Conservation (phyloP, 2,113 vertebrate species). For the Semicossyphus pulcher region DNA sequence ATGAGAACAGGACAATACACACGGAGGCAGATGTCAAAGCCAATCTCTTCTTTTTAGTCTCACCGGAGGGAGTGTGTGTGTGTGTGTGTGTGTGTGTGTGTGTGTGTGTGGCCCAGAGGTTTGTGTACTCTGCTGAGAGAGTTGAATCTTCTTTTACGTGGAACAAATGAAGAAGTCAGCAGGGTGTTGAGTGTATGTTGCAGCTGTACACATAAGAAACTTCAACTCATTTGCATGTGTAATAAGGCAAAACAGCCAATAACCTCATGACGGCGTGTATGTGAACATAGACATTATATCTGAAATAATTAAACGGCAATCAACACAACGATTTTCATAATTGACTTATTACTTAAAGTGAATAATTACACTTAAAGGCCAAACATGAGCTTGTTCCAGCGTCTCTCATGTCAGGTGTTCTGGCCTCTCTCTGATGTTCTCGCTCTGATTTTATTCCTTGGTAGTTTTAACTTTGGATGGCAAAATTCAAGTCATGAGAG, state of each 20-base stretch:
- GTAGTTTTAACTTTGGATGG: too few relatives aligned
- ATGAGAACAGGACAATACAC: slow-evolving; percentile 68
- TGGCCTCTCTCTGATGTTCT: too few relatives aligned
- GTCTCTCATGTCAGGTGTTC: too few relatives aligned
- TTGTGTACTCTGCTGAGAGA: slow-evolving; percentile 30
- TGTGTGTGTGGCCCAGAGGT: slow-evolving; percentile 17
- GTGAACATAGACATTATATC: neutral
- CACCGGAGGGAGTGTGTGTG: slow-evolving; percentile 24
- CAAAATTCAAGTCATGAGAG: too few relatives aligned
- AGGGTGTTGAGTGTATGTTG: slow-evolving; percentile 10
- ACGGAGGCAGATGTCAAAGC: slow-evolving; percentile 67
- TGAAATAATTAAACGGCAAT: too few relatives aligned
- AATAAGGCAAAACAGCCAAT: neutral
- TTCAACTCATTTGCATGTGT: too few relatives aligned
- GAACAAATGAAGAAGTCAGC: slow-evolving; percentile 31
- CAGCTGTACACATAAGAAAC: neutral
- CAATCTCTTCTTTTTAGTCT: slow-evolving; percentile 52
- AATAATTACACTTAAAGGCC: neutral
- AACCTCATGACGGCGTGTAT: neutral
- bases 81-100: slow-evolving; percentile 19
- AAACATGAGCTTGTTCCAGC: neutral
- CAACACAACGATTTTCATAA: neutral
- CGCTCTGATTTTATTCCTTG: too few relatives aligned
- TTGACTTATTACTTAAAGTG: neutral
- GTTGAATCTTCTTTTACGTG: slow-evolving; percentile 22